phyloP scores from a whole-genome alignment of 2,888 invertebrate species.

The Sarcophaga caerulescens region DNA sequence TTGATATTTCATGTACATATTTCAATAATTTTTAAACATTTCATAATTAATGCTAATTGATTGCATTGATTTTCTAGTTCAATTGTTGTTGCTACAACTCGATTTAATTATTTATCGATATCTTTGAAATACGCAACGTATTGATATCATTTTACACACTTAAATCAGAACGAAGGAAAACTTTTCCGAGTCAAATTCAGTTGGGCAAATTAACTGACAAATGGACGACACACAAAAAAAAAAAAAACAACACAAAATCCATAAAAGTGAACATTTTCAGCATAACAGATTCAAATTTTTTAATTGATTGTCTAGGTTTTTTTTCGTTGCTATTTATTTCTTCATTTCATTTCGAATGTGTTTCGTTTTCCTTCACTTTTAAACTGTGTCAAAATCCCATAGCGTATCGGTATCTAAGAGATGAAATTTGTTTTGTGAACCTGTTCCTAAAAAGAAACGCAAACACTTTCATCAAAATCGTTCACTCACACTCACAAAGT shows the following conservation, averaged over 20 bases:
- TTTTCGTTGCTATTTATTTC: background rate
- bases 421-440: constrained; percentile 46
- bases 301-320: constrained; percentile 40
- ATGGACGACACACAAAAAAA: too few relatives aligned
- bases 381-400: constrained; percentile 75
- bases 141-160: background rate
- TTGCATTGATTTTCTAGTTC: constrained; percentile 76
- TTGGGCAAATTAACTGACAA: background rate
- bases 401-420: constrained; percentile 59
- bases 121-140: constrained; percentile 12
- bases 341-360: background rate
- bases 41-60: constrained; percentile 79
- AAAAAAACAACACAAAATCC: too few relatives aligned
- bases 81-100: constrained; percentile 70
- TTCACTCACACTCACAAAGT: constrained; percentile 6
- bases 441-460: constrained; percentile 73
- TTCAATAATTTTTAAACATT: constrained; percentile 62
- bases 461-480: constrained; percentile 69
- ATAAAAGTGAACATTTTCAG: background rate
- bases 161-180: background rate
- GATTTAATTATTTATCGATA: constrained; percentile 39
- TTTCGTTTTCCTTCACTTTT: constrained; percentile 38
- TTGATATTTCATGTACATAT: constrained; percentile 19
- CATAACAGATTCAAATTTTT: background rate
- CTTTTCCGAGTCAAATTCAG: background rate